A percentile compares a stretch with the other conserved stretches of the same genome.
phyloP scores from a whole-genome alignment of 2,797 vertebrate species.

The Acrocephalus scirpaceus region DNA sequence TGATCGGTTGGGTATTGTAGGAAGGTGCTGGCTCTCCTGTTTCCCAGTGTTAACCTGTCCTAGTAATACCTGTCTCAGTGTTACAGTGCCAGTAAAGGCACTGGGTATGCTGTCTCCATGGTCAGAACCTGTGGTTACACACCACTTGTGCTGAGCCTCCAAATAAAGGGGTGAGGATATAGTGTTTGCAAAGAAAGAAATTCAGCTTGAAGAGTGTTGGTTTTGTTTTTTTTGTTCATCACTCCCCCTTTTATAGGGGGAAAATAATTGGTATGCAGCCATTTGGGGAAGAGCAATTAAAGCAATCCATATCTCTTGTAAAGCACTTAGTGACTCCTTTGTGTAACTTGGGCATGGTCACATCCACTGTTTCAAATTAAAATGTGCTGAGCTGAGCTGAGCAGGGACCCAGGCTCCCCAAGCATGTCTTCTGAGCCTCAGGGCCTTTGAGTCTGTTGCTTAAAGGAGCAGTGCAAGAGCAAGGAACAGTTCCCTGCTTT shows the following conservation, averaged over 20 bases:
- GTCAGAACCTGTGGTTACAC: background rate
- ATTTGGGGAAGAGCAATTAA: background rate
- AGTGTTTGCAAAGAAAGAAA: background rate
- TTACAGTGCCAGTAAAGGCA: background rate
- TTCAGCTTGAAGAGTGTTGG: background rate
- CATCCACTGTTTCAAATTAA: background rate
- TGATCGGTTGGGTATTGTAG: background rate
- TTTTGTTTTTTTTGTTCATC: background rate
- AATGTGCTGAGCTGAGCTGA: background rate
- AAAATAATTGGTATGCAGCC: background rate
- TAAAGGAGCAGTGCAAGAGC: background rate
- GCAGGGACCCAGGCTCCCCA: background rate
- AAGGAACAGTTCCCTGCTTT: background rate
- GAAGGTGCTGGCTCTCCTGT: background rate
- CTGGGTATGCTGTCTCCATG: rapidly evolving
- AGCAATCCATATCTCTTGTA: background rate
- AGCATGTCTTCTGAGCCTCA: background rate
- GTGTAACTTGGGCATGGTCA: background rate
- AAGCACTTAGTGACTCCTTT: background rate
- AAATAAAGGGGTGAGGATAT: background rate
- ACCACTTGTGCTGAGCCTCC: background rate
- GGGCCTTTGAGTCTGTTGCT: background rate
- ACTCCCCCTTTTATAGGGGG: background rate
- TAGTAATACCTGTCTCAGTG: too few species aligned
- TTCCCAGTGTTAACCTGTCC: background rate